Evolutionary conservation across 1,140 invertebrate species (phyloP).

Genomic region (Metopolophium dirhodum): DNA sequence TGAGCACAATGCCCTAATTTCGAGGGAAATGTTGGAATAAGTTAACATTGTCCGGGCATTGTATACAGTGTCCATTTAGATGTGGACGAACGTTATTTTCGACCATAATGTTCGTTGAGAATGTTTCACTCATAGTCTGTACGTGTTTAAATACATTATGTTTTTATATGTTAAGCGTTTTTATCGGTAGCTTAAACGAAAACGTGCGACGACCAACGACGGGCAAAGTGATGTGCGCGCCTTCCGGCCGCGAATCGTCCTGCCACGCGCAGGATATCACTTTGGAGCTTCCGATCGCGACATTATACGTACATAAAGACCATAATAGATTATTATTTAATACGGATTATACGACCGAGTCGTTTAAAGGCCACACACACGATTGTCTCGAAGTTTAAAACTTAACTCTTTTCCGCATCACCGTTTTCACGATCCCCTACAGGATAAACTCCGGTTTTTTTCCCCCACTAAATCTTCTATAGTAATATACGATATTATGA

Average conservation of each 20-base stretch:
- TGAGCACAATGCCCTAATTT: no score
- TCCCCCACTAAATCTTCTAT: background rate
- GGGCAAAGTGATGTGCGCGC: background rate
- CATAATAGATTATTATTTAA: constrained; percentile 2
- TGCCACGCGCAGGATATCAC: background rate
- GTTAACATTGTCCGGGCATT: no score
- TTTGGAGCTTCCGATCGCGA: background rate
- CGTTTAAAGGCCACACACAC: background rate
- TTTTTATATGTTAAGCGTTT: background rate
- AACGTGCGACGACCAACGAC: background rate
- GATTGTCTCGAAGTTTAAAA: constrained; percentile 3
- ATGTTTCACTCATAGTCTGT: no score
- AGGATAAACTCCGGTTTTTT: background rate
- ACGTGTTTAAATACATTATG: no score
- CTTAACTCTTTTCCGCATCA: background rate
- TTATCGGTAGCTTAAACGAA: background rate
- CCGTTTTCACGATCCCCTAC: background rate
- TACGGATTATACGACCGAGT: background rate
- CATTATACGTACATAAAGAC: background rate
- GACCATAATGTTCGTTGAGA: no score
- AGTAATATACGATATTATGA: background rate
- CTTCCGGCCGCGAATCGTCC: background rate
- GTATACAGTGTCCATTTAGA: no score
- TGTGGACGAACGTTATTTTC: background rate
- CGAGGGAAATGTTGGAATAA: no score